Evolutionary conservation across 1,140 invertebrate genomes (phyloP).

Genomic region (silkworm (Bombyx mori)): ASM3026992v2 NC_085133.1:1967001-1967500

Average conservation of each 20-base stretch:
- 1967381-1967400: slow-evolving; percentile 6
- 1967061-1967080: slow-evolving; percentile 59
- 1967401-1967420: slow-evolving; percentile 36
- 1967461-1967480: neutral
- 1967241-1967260: slow-evolving; percentile 67
- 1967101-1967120: slow-evolving; percentile 52
- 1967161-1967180: slow-evolving; percentile 33
- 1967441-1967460: slow-evolving; percentile 14
- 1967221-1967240: slow-evolving; percentile 45
- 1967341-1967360: slow-evolving; percentile 11
- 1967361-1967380: slow-evolving; percentile 4
- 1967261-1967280: slow-evolving; percentile 66
- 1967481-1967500: neutral
- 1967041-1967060: slow-evolving; percentile 16
- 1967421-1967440: slow-evolving; percentile 55
- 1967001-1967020: no score
- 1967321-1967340: slow-evolving; percentile 65
- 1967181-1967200: slow-evolving; percentile 25
- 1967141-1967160: slow-evolving; percentile 44
- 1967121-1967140: slow-evolving; percentile 61
- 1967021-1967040: slow-evolving; percentile 5
- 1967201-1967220: slow-evolving; percentile 57
- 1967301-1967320: slow-evolving; percentile 53
- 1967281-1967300: slow-evolving; percentile 57
- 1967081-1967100: slow-evolving; percentile 62